Evolutionary conservation across 2,888 invertebrate species (phyloP).

Genomic region (Eutolmus rufibarbis): DNA sequence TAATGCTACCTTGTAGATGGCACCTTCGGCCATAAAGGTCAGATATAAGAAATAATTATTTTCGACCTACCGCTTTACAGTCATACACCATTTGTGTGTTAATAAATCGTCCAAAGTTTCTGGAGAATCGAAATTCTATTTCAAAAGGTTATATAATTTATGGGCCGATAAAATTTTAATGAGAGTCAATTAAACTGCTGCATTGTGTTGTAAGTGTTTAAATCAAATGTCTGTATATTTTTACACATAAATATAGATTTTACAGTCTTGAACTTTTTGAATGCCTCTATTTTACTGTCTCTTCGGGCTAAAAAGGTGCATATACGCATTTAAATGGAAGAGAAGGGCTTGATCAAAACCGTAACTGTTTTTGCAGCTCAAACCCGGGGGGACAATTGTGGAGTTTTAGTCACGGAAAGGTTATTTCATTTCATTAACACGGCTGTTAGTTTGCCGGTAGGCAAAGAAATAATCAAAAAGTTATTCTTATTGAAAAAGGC

Average conservation of each 20-base stretch:
- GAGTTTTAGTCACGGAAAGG: neutral
- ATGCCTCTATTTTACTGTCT: neutral
- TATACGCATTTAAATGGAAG: neutral
- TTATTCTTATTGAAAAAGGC: neutral
- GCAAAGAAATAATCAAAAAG: neutral
- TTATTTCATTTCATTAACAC: neutral
- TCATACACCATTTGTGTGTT: neutral
- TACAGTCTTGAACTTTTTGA: neutral
- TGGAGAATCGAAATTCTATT: neutral
- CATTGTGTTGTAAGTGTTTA: neutral
- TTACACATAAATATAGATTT: neutral
- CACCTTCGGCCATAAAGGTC: neutral
- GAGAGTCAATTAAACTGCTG: neutral
- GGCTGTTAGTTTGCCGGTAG: neutral
- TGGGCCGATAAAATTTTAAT: neutral
- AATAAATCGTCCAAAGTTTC: neutral
- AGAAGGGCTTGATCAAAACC: neutral
- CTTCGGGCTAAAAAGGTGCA: neutral
- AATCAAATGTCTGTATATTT: neutral
- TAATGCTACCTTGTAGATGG: neutral
- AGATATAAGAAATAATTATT: conserved; percentile 16
- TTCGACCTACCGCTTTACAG: neutral
- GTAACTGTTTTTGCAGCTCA: neutral
- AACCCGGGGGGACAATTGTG: neutral
- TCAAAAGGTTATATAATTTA: neutral